Evolutionary conservation across 2,888 invertebrate genomes (phyloP), one percentile per base, ranked within the genome.

Genomic region (Scotopteryx bipunctaria): DNA sequence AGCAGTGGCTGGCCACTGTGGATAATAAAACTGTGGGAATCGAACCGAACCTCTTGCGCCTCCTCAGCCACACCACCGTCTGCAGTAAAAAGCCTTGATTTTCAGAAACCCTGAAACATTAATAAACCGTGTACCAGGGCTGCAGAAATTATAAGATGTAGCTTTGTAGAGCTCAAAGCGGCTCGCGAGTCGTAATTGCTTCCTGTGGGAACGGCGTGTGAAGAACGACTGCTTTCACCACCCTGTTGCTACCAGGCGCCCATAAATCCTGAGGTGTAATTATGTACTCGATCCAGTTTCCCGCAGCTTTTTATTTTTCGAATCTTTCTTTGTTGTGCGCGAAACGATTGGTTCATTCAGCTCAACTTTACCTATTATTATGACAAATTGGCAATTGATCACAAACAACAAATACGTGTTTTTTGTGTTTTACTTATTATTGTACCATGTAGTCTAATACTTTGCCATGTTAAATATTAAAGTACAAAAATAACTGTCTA

Each of bases 161-260:
- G 61, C 55, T 59, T 49, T 57, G 57, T 47, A 67, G 62, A 70
- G 72, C 67, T 76, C 66, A 74, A 77, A 76, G 73, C 69, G 65
- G 49, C 59, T 61, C 54, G 59, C 67, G 45, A 57, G 61, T 64
- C 51, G 71, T 78, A 78, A 78, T 79, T 79, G 69, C 73, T 77
- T 78, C 82, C 84, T 78, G 73, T 70, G 75, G 70, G 70, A 69
- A 76, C 73, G 72, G 64, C 70, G 77, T 76, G 78, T 80, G 76
- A 77, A 80, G 78, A 76, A 77, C 67, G 61, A 53, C 25, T 46
- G 50, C 55, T 51, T 51, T 62, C 59, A 15, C 55, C 64, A 64
- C 73, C 66, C 67, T 69, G 69, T 71, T 69, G 69, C 69, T 76
- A 80, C 76, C 68, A 76, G 75, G 78, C 65, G 61, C 61, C 61